Evolutionary conservation across 2,113 vertebrate genomes (phyloP).

Genomic region (Terrapene triunguis): DNA sequence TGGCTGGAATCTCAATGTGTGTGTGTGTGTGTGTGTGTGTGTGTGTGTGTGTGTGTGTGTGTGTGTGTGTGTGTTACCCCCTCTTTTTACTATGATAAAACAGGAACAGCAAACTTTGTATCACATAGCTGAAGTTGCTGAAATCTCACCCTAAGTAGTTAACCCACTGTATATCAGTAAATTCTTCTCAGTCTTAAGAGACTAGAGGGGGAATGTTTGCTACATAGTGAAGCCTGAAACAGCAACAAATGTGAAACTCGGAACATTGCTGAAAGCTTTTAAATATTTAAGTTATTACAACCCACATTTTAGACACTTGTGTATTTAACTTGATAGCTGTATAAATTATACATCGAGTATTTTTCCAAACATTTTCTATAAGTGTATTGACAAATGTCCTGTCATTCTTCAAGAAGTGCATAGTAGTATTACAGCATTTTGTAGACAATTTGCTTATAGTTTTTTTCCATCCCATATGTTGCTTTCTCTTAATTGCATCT

Average conservation of each 20-base stretch:
- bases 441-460: slow-evolving; percentile 52
- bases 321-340: slow-evolving; percentile 66
- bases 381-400: slow-evolving; percentile 70
- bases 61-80: not conserved
- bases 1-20: not conserved
- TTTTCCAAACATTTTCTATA: slow-evolving; percentile 57
- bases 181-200: not conserved
- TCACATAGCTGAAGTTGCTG: not conserved
- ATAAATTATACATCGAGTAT: slow-evolving; percentile 64
- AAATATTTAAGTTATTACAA: slow-evolving; percentile 72
- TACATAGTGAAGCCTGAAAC: slow-evolving; percentile 11
- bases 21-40: too few relatives aligned
- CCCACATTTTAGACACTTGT: slow-evolving; percentile 58
- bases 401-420: slow-evolving; percentile 60
- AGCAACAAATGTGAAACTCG: slow-evolving; percentile 39
- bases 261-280: slow-evolving; percentile 62
- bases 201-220: slow-evolving; percentile 3
- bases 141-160: not conserved
- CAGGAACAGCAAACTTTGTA: not conserved
- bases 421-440: slow-evolving; percentile 44
- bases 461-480: slow-evolving; percentile 52
- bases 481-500: slow-evolving; percentile 49
- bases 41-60: too few relatives aligned
- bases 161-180: not conserved
- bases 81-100: not conserved